These are phyloP conservation scores for Acanthoscelides obtectus DNA, from an alignment of 2,888 invertebrate species.

Conservation along the genomic window DNA sequence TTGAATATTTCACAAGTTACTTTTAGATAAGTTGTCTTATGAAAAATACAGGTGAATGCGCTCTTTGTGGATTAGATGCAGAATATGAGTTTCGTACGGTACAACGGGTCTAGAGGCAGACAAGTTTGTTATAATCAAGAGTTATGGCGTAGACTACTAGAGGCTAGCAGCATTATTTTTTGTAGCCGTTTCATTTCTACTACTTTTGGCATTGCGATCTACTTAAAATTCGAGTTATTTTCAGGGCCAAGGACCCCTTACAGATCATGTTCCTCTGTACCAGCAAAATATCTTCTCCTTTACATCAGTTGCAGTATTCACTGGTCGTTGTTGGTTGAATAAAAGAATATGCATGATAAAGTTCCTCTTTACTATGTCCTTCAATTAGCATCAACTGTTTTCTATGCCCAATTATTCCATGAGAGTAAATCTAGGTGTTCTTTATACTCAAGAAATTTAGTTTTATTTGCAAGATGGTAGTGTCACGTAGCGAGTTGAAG, in stretches of 20 bases:
- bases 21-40: conserved; percentile 37
- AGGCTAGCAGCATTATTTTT: neutral
- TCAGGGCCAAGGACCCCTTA: too few relatives aligned
- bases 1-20: conserved; percentile 38
- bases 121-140: neutral
- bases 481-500: conserved; percentile 17
- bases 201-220: too few relatives aligned
- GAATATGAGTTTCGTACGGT: neutral
- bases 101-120: neutral
- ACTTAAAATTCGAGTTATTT: too few relatives aligned
- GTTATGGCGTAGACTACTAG: neutral
- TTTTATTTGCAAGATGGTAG: conserved; percentile 19
- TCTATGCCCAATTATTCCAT: too few relatives aligned
- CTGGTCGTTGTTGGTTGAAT: too few relatives aligned
- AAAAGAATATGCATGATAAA: too few relatives aligned
- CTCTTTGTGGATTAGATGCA: neutral
- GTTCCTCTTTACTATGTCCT: too few relatives aligned
- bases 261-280: too few relatives aligned
- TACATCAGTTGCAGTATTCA: too few relatives aligned
- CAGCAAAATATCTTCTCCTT: too few relatives aligned
- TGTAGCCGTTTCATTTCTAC: too few relatives aligned
- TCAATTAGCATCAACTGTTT: too few relatives aligned
- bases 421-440: neutral
- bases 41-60: conserved; percentile 34
- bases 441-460: conserved; percentile 17